Conservation (phyloP, 2,113 vertebrate species). For the Piprites chloris region DNA sequence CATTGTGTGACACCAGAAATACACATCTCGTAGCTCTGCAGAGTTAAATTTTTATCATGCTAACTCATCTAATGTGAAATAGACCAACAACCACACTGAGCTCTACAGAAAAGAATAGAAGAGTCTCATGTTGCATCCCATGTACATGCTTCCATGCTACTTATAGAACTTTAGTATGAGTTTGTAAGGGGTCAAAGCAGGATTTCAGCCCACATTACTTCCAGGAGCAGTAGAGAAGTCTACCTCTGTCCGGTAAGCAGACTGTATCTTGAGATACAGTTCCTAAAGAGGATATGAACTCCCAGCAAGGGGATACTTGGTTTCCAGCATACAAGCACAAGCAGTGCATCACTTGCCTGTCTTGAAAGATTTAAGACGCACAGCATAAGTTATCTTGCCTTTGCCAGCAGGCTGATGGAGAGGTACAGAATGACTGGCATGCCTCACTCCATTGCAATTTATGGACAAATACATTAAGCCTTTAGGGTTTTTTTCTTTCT, state of each 20-base stretch:
- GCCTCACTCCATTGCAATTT: neutral
- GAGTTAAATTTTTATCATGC: neutral
- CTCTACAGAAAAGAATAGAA: neutral
- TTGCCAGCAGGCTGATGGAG: neutral
- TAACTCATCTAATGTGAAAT: neutral
- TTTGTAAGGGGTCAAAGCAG: neutral
- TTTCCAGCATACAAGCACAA: neutral
- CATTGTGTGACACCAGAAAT: neutral
- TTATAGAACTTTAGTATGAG: neutral
- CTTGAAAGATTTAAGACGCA: neutral
- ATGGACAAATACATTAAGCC: neutral
- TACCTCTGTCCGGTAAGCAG: neutral
- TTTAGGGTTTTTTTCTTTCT: neutral
- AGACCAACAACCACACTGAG: rapidly evolving
- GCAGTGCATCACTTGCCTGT: neutral
- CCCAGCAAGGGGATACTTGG: neutral
- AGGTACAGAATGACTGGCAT: neutral
- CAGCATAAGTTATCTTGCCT: neutral
- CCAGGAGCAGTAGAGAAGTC: neutral
- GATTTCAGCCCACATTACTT: neutral
- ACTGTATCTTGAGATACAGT: neutral
- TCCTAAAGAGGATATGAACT: neutral
- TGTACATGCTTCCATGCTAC: neutral
- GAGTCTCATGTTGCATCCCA: neutral
- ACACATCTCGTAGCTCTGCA: neutral